Base-by-base conservation (phyloP, 2,113 vertebrate species). In the Ptyas mucosa region DNA sequence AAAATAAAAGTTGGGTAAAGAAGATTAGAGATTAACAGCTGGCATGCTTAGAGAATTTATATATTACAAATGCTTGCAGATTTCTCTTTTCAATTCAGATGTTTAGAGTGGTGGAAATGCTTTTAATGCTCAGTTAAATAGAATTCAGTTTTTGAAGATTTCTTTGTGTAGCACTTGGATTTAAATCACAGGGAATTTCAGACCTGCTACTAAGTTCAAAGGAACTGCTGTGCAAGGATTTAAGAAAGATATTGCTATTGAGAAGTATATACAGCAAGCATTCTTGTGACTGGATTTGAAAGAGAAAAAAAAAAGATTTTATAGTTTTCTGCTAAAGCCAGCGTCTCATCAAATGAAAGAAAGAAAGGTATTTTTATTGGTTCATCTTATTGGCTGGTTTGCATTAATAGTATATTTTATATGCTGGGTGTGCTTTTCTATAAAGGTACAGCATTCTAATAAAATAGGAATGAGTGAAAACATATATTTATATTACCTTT, bases 141-240 rank as follows among this genome's bases (percentile, higher is more conserved):
- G 52, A 91, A 95, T 96, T 96, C 94, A 69, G 95, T 95, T 88
- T 96, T 96, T 95, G 94, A 97, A 94, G 95, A 97, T 96, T 96
- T 95, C 86, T 95, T 96, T 96, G 91, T 94, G 54, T 96, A 95
- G 7, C n/a, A 86, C 92, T 96, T 96, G 95, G 96, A 94, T 96
- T 96, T 96, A 96, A 97, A 96, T 97, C 89, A 93, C 93, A 93
- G 89, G 69, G 58, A 69, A 89, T 96, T 96, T 96, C 91, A 96
- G 90, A 95, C 93, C 94, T 95, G 93, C 93, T 90, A 51, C 93
- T 95, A 58, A 89, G 87, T 93, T 96, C 96, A 96, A 96, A 95
- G 90, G 0, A 0, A 49, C 58, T 95, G 54, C 92, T 96, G 29
- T 94, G 94, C 93, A 92, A 95, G 95, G 94, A 95, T 96, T 97